Evolutionary conservation across 2,888 invertebrate genomes (phyloP), one percentile per base, ranked within the genome.

Genomic region (Nephrocerus scutellatus): DNA sequence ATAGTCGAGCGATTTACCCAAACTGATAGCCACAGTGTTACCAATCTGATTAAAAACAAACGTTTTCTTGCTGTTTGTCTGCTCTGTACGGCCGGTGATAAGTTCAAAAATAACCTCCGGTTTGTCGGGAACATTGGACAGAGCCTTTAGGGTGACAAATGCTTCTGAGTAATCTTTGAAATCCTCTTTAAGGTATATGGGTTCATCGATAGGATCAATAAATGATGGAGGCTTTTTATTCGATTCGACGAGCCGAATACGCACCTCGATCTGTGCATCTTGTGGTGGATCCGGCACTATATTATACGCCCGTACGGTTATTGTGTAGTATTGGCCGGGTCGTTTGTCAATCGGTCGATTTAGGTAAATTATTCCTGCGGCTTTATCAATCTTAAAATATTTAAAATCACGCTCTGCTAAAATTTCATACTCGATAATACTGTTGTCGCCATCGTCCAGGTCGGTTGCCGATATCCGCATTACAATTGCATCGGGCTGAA

Each of bases 401-500:
- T 77, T 75, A 48, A 66, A 62, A 55, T 74, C 71, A 36, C 70
- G 70, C 21, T 72, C 70, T 31, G 68, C 54, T 31, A 68, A 61
- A 20, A 63, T 61, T 50, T 63, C 62, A 51, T 91, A 93, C 46
- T 77, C 75, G 9, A 93, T 79, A 53, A 82, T 79, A 41, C 91
- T 89, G 71, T 96, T 96, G 60, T 84, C 80, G 10, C 91, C 89
- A 59, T 90, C 86, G 60, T 95, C 93, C 50, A 88, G 82, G 66
- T 91, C 92, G 20, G 89, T 90, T 12, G 92, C 91, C 43, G 91
- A 89, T 62, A 92, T 85, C 62, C 86, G 75, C 84, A 89, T 86
- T 46, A 91, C 86, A 61, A 84, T 83, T 38, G 60, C 59, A 50
- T 66, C 63, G 48, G 63, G 55, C 65, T 67, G 56, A 18, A 60